These are phyloP conservation scores for Acrocephalus arundinaceus DNA, from an alignment of 2,113 vertebrate genomes.

Conservation along the genomic window DNA sequence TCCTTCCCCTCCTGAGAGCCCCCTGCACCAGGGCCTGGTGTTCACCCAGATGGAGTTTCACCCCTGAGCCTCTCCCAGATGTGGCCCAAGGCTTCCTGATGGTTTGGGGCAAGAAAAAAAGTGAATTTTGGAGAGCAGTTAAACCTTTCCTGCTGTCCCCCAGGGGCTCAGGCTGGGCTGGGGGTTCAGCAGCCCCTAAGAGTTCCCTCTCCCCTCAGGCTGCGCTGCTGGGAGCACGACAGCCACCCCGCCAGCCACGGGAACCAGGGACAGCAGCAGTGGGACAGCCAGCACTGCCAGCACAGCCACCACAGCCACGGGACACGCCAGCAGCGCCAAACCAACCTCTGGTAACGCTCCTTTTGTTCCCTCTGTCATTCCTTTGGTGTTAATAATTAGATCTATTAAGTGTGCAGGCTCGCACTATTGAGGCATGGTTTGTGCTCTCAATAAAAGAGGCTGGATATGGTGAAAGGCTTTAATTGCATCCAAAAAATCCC, in stretches of 20 bases:
- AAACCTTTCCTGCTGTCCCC: fast-evolving
- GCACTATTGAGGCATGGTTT: background rate
- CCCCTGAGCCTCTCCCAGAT: background rate
- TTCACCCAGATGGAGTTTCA: background rate
- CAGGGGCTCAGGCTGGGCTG: background rate
- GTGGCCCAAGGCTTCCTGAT: background rate
- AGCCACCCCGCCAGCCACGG: fast-evolving
- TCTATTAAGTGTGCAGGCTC: background rate
- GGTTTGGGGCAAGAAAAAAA: background rate
- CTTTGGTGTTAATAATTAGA: background rate
- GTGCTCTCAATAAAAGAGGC: background rate
- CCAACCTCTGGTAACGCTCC: fast-evolving
- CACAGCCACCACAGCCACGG: fast-evolving
- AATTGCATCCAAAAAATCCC: background rate
- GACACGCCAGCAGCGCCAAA: fast-evolving
- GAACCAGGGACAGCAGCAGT: fast-evolving
- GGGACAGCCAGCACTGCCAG: background rate
- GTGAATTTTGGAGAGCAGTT: background rate
- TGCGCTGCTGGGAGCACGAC: fast-evolving
- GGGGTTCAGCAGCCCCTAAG: background rate
- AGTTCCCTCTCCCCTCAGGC: background rate
- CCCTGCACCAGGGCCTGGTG: background rate
- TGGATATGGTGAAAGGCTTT: background rate
- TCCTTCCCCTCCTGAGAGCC: background rate
- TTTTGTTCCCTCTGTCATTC: fast-evolving